phyloP scores from a whole-genome alignment of 2,797 vertebrate genomes.

The Rhinichthys osculus region DNA sequence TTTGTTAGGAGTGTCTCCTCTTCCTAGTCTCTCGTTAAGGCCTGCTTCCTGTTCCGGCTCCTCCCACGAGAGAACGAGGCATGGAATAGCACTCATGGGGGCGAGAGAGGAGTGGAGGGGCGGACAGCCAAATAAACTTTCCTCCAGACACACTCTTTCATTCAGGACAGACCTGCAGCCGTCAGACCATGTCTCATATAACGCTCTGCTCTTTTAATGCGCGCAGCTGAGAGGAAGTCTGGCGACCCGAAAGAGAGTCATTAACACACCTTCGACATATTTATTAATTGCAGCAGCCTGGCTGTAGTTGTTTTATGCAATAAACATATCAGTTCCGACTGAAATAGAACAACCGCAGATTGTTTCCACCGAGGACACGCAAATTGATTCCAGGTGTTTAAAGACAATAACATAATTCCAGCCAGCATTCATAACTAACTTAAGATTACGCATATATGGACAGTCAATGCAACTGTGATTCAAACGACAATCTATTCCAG shows the following conservation, averaged over 20 bases:
- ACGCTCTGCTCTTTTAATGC: neutral
- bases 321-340: conserved; percentile 3
- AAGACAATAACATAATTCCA: conserved; percentile 33
- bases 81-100: conserved; percentile 79
- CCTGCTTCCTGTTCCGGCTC: conserved; percentile 78
- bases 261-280: conserved; percentile 21
- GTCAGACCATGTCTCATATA: conserved; percentile 12
- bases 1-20: conserved; percentile 74
- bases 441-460: conserved; percentile 1
- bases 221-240: conserved; percentile 45
- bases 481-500: neutral
- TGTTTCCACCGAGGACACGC: neutral
- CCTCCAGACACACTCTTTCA: conserved; percentile 73
- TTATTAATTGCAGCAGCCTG: conserved; percentile 22
- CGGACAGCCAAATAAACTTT: conserved; percentile 78
- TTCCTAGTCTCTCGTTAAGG: conserved; percentile 81
- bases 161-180: conserved; percentile 38
- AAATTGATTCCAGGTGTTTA: conserved; percentile 39
- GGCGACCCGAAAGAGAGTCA: conserved; percentile 6
- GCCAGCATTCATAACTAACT: conserved; percentile 34
- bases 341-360: neutral
- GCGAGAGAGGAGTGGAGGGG: conserved; percentile 74
- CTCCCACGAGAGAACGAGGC: conserved; percentile 73
- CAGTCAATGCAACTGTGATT: neutral
- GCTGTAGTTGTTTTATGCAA: neutral